phyloP scores from a whole-genome alignment of 2,113 vertebrate species.

The Zapornia atra region DNA sequence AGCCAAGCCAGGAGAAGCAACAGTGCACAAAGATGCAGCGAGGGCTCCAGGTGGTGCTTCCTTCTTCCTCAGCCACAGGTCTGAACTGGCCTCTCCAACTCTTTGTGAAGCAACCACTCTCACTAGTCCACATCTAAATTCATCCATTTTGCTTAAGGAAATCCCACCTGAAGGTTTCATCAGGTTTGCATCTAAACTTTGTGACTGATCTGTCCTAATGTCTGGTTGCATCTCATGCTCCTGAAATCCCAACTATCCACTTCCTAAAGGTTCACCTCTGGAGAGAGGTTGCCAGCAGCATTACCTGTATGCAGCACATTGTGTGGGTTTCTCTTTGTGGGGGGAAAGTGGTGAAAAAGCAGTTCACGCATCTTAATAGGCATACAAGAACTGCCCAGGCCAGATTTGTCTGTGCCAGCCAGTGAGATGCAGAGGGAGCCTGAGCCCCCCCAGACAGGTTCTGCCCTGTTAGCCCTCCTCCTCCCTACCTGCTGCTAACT shows the following conservation, averaged over 20 bases:
- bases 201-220: not conserved
- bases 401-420: not conserved
- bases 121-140: not conserved
- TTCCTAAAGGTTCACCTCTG: not conserved
- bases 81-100: not conserved
- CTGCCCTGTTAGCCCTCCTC: not conserved
- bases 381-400: not conserved
- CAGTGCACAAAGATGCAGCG: not conserved
- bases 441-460: not conserved
- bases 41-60: not conserved
- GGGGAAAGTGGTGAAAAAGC: not conserved
- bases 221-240: rapidly evolving
- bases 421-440: not conserved
- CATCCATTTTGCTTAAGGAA: not conserved
- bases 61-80: not conserved
- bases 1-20: not conserved
- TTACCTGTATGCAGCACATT: not conserved
- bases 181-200: not conserved
- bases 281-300: not conserved
- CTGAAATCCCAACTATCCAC: not conserved
- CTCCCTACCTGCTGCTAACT: not conserved
- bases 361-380: not conserved
- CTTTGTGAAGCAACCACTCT: not conserved
- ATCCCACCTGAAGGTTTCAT: not conserved
- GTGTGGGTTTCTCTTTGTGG: not conserved